Conservation (phyloP, 2,797 vertebrate genomes). For the Acipenser transmontanus region DNA sequence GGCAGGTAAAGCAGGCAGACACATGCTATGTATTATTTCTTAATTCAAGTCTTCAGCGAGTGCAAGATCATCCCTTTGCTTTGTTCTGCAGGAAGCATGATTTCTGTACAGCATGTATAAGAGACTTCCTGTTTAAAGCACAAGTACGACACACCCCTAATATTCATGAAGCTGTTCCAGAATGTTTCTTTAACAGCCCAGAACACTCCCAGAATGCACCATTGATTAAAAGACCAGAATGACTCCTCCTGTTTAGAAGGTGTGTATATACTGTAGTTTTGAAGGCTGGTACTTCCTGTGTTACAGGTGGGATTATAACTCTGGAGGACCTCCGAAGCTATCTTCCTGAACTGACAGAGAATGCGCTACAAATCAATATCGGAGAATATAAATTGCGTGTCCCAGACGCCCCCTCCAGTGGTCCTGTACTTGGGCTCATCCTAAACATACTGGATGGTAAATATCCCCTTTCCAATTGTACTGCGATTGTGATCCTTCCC, state of each 20-base stretch:
- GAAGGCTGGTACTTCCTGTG: conserved; percentile 33
- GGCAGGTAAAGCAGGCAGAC: conserved; percentile 53
- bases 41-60: too few relatives aligned
- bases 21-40: too few relatives aligned
- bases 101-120: too few relatives aligned
- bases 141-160: too few relatives aligned
- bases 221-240: too few relatives aligned
- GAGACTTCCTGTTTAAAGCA: too few relatives aligned
- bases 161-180: too few relatives aligned
- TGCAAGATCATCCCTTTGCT: conserved; percentile 10
- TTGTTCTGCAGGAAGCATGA: too few relatives aligned
- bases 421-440: conserved; percentile 82
- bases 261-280: conserved; percentile 17
- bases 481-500: neutral
- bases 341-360: conserved; percentile 56
- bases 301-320: conserved; percentile 82
- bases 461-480: neutral
- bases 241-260: too few relatives aligned
- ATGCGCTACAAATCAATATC: conserved; percentile 59
- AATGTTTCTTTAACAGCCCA: too few relatives aligned
- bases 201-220: too few relatives aligned
- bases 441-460: conserved; percentile 88
- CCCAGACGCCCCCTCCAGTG: conserved; percentile 78
- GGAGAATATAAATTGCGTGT: conserved; percentile 69
- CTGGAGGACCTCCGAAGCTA: conserved; percentile 77